Conservation (phyloP, 1,140 invertebrate species). For the Drusus annulatus region DNA sequence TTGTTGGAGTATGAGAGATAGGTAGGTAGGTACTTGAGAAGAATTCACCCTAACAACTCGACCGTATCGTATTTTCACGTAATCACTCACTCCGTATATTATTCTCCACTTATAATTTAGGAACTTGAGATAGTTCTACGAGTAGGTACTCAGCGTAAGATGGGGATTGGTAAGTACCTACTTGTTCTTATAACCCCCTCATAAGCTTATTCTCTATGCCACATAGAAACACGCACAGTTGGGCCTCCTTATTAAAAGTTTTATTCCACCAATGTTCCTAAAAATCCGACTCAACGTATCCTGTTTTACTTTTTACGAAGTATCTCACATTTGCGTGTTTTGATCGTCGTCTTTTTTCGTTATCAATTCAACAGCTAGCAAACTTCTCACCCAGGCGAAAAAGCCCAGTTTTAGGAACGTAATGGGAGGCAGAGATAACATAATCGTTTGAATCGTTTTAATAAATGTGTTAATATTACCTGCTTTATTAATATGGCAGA, state of each 20-base stretch:
- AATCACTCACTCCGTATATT: slow-evolving; percentile 13
- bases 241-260: background rate
- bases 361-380: background rate
- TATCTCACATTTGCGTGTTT: too few species aligned
- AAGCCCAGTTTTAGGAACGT: background rate
- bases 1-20: too few species aligned
- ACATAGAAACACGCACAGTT: background rate
- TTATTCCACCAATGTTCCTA: too few species aligned
- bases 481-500: slow-evolving; percentile 15
- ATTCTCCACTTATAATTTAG: slow-evolving; percentile 40
- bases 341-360: background rate
- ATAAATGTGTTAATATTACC: slow-evolving; percentile 28
- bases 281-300: too few species aligned
- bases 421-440: background rate
- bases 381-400: slow-evolving; percentile 7
- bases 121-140: slow-evolving; percentile 39
- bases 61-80: slow-evolving; percentile 19
- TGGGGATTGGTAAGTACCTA: slow-evolving; percentile 32
- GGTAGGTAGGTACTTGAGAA: slow-evolving; percentile 1
- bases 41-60: slow-evolving; percentile 18
- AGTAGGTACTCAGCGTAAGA: slow-evolving; percentile 9
- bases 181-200: slow-evolving; percentile 24
- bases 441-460: slow-evolving; percentile 28
- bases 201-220: slow-evolving; percentile 16
- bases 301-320: too few species aligned